Conservation (phyloP, 1,140 invertebrate genomes). For the Sminthurides bifidus region DNA sequence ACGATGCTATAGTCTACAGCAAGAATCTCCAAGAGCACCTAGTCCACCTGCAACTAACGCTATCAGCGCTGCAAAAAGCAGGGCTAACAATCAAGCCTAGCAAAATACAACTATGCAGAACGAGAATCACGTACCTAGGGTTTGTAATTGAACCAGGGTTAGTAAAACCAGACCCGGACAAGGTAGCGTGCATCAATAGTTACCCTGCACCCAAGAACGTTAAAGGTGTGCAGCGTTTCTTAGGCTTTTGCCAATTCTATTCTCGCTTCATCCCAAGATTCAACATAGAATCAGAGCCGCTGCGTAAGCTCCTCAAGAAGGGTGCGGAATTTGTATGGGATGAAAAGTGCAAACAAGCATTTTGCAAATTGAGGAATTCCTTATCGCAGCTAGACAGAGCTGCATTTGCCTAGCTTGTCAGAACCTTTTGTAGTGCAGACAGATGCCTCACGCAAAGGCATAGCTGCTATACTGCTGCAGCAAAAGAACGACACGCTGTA, state of each 20-base stretch:
- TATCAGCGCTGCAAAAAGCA: slow-evolving; percentile 33
- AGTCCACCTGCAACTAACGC: slow-evolving; percentile 33
- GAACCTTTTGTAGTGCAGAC: slow-evolving; percentile 30
- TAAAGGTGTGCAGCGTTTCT: slow-evolving; percentile 36
- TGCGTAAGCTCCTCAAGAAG: slow-evolving; percentile 33
- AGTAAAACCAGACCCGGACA: slow-evolving; percentile 36
- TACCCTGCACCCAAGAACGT: slow-evolving; percentile 34
- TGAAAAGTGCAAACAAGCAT: too few relatives aligned
- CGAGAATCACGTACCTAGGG: slow-evolving; percentile 36
- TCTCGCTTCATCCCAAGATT: slow-evolving; percentile 38
- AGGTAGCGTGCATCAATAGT: slow-evolving; percentile 35
- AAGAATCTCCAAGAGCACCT: slow-evolving; percentile 31
- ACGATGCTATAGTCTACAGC: slow-evolving; percentile 4
- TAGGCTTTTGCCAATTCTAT: slow-evolving; percentile 41
- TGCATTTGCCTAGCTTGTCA: slow-evolving; percentile 29
- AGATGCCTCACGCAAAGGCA: slow-evolving; percentile 32
- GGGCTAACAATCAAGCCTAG: slow-evolving; percentile 34
- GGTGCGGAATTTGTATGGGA: slow-evolving; percentile 4
- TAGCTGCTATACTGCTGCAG: slow-evolving; percentile 34
- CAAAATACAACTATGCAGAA: slow-evolving; percentile 37
- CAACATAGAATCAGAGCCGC: slow-evolving; percentile 33
- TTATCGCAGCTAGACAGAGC: too few relatives aligned
- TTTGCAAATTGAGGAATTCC: too few relatives aligned
- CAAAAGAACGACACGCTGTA: slow-evolving; percentile 31
- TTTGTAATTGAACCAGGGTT: slow-evolving; percentile 34